These are phyloP conservation scores for Oreochromis aureus DNA, from an alignment of 2,113 vertebrate species.

Conservation along the genomic window DNA sequence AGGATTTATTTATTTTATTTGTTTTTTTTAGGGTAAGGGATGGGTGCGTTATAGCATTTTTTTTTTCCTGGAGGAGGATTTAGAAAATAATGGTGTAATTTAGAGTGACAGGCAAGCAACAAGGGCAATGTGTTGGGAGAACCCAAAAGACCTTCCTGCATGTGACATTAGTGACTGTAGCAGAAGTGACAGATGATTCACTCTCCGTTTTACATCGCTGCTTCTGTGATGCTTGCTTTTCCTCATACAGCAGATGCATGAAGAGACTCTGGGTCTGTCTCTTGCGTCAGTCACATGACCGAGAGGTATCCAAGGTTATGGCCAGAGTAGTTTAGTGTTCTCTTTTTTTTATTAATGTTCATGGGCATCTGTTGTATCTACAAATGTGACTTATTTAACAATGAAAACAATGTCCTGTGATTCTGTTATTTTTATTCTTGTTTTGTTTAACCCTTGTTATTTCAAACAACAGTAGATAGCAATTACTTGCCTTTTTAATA, in stretches of 20 bases:
- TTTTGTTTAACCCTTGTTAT: background rate
- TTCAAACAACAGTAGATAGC: background rate
- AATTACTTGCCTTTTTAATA: background rate
- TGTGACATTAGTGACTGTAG: conserved; percentile 9
- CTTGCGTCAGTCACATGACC: background rate
- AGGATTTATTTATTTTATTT: background rate
- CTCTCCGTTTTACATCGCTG: background rate
- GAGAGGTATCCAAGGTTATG: background rate
- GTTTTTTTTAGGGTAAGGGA: background rate
- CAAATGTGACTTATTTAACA: background rate
- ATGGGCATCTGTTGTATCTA: background rate
- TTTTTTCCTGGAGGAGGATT: conserved; percentile 18
- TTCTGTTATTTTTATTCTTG: background rate
- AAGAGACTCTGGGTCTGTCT: background rate
- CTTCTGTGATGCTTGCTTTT: conserved; percentile 9
- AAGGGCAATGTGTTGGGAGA: conserved; percentile 32
- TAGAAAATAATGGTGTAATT: conserved; percentile 40
- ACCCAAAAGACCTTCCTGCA: conserved; percentile 9
- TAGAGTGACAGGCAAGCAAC: conserved; percentile 42
- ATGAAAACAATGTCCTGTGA: background rate
- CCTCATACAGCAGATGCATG: background rate
- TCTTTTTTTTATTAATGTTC: background rate
- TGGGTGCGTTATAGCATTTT: background rate
- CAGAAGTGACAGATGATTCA: conserved; percentile 35
- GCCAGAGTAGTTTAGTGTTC: background rate